Base-by-base conservation (phyloP, 2,888 invertebrate species). In the Fragum fragum region DNA sequence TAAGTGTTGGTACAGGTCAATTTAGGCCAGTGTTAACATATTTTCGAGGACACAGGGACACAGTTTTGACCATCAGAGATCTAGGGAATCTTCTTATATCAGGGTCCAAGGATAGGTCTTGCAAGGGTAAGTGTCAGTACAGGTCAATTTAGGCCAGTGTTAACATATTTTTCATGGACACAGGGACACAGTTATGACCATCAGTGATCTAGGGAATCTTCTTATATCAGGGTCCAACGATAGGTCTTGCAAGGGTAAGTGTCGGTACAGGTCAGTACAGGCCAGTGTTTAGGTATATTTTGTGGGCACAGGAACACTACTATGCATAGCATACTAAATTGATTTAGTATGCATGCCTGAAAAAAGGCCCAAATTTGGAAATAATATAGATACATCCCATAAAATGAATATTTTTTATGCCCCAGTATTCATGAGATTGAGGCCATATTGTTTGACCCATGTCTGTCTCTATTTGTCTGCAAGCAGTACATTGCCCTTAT, bases 221-320 rank as follows among this genome's bases (percentile, higher is more conserved):
- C 79, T 94, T 55, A 92, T 90, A 7, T 93, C 94, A 5, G 94
- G 94, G 5, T 89, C 93, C 21, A 92, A 92, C 73, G 94, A 94
- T 84, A 91, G 90, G 36, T 89, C 90, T 29, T 94, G 94, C 85
- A 94, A 93, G 93, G 90, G 94, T 94, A 85, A 9, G 29, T 7
- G n/a, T n/a, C 23, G 1, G 23, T n/a, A 55, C n/a, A 16, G 42
- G 42, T 42, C 42, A 42, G n/a, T n/a, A n/a, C n/a, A n/a, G n/a
- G n/a, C n/a, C 6, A 47, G 6, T 3, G 47, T 47, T 6, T 2
- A 2, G 18, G n/a, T 47, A 6, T n/a, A n/a, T 94, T 92, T 79
- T 87, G 92, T 36, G 94, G 94, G 63, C 94, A 94, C 83, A 88
- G 91, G n/a, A 94, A 93, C 81, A 94, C 94, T 16, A 91, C 94